phyloP scores from a whole-genome alignment of 2,113 vertebrate genomes.

The Indicator indicator region DNA sequence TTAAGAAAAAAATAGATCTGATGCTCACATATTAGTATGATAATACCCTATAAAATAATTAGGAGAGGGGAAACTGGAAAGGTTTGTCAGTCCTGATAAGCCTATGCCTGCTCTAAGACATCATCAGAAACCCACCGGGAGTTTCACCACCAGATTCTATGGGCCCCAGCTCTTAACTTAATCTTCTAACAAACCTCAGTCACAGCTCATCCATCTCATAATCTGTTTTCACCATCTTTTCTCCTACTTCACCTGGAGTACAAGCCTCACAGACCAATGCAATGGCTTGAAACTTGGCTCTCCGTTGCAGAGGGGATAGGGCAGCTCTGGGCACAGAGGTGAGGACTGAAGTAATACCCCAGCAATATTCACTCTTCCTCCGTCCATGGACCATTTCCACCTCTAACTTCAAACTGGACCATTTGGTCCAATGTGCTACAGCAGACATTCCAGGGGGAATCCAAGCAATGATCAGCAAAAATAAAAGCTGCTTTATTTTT shows the following conservation, averaged over 20 bases:
- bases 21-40: conserved; percentile 66
- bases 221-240: neutral
- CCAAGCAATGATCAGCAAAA: neutral
- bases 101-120: neutral
- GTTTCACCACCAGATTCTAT: neutral
- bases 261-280: accelerated
- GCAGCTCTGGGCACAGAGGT: neutral
- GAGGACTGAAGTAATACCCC: neutral
- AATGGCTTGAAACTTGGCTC: neutral
- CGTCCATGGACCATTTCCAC: neutral
- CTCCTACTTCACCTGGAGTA: neutral
- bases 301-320: neutral
- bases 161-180: conserved; percentile 4
- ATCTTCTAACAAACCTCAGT: conserved; percentile 12
- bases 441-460: neutral
- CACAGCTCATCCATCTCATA: neutral
- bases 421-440: neutral
- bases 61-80: conserved; percentile 44
- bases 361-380: accelerated
- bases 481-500: neutral
- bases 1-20: conserved; percentile 30
- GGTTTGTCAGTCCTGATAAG: neutral
- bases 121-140: neutral
- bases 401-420: neutral
- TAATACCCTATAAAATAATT: conserved; percentile 69